Percentiles rank a stretch among this genome's conserved stretches.
phyloP scores from a whole-genome alignment of 1,140 invertebrate species.

The Diachasmimorpha longicaudata region DNA sequence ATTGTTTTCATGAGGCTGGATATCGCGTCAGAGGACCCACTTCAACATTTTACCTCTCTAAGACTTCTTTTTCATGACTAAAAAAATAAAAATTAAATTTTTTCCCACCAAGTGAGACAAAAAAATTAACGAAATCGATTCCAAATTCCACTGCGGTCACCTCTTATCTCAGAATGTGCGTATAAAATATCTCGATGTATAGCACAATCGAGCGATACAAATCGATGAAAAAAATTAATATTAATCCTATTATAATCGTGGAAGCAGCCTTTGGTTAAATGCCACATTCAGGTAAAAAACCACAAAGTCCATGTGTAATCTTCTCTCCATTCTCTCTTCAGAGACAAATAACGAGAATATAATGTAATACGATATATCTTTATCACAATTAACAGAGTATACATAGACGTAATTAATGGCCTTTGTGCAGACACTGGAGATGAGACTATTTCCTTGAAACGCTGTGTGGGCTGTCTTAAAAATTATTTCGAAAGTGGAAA shows the following conservation, averaged over 20 bases:
- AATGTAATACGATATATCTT: conserved; percentile 37
- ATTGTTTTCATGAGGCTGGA: no score
- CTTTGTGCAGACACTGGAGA: conserved; percentile 9
- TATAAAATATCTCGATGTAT: background rate
- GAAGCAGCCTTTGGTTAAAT: conserved; percentile 44
- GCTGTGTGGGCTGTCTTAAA: no score
- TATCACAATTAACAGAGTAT: conserved; percentile 45
- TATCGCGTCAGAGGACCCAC: no score
- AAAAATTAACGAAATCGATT: no score
- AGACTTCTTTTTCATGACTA: no score
- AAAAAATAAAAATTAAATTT: no score
- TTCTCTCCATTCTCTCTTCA: conserved; percentile 27
- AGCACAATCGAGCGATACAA: background rate
- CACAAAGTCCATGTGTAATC: conserved; percentile 32
- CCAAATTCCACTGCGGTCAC: no score
- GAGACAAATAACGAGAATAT: conserved; percentile 35
- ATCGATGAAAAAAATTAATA: background rate
- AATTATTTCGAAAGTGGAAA: background rate
- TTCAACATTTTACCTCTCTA: no score
- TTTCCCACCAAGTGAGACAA: no score
- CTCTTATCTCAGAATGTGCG: background rate
- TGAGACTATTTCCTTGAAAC: background rate
- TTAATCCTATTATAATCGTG: background rate
- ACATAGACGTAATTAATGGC: conserved; percentile 27
- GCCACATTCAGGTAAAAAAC: conserved; percentile 39